Base-by-base conservation (phyloP, 2,888 invertebrate genomes). In the Hydraecia micacea region DNA sequence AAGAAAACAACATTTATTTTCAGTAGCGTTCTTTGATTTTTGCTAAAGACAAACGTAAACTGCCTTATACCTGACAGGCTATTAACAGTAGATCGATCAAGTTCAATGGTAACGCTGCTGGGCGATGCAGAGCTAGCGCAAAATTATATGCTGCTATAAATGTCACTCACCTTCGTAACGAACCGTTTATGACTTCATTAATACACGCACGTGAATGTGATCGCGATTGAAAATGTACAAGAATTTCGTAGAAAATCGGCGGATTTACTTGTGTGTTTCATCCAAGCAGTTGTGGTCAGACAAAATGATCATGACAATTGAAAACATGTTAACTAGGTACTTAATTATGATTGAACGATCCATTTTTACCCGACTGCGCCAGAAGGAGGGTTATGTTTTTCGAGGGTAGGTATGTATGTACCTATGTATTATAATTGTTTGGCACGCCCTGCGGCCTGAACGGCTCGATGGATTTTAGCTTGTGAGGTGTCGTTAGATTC, bases 141-240 rank as follows among this genome's bases (percentile, higher is more conserved):
- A 85, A 88, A 88, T 89, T 79, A 86, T 73, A 75, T 69, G 72
- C 66, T 79, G 65, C 68, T 69, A 55, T n/a, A n/a, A n/a, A 77
- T 86, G 91, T 89, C 90, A 90, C 36, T 90, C 88, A 90, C 89
- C 91, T 86, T 72, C 49, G 76, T 46, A 46, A 68, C 39, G 32
- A 73, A 75, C 76, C 36, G 74, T 55, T n/a, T 74, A 75, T 65
- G 75, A 83, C 60, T 88, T 77, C 52, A 70, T 75, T 74, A 69
- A 32, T 70, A 77, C 79, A 75, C 79, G 83, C 75, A 75, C 60
- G 28, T 66, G 58, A 75, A 75, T 67, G 73, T 66, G 39, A 66
- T 67, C 21, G 55, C 73, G 81, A 87, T 52, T 36, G 62, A 65
- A 63, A 72, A 73, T n/a, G 15, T 15, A 4, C 15, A 42, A 63